Percentiles rank a stretch among this genome's conserved stretches.
phyloP scores from a whole-genome alignment of 2,797 vertebrate species.

The Vultur gryphus region DNA sequence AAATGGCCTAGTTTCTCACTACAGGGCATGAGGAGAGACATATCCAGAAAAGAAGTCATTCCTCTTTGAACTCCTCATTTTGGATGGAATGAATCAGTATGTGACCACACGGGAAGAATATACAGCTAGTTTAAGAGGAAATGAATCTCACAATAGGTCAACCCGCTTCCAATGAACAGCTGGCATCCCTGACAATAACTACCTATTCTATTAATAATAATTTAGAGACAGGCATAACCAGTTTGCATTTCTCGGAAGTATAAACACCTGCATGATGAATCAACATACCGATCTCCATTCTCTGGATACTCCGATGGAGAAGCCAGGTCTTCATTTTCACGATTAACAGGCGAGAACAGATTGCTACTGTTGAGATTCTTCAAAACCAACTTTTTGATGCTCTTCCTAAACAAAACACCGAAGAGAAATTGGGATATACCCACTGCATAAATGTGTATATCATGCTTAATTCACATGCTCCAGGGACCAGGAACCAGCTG shows the following conservation, averaged over 20 bases:
- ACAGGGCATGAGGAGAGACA: background rate
- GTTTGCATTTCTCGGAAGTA: accelerated
- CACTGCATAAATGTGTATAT: accelerated
- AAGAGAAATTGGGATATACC: background rate
- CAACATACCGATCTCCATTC: conserved; percentile 82
- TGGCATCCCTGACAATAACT: background rate
- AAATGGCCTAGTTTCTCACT: background rate
- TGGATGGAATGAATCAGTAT: background rate
- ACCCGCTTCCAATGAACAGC: accelerated
- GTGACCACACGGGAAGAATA: background rate
- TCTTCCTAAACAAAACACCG: conserved; percentile 78
- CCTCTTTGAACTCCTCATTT: background rate
- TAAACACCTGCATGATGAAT: background rate
- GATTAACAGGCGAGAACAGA: conserved; percentile 83
- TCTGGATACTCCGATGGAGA: conserved; percentile 86
- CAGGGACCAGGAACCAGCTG: background rate
- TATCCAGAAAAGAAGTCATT: accelerated
- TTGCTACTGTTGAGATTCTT: conserved; percentile 89
- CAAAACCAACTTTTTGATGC: conserved; percentile 94
- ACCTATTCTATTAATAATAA: accelerated
- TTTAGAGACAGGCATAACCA: background rate
- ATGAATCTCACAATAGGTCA: background rate
- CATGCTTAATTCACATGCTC: accelerated
- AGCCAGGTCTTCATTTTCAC: conserved; percentile 83
- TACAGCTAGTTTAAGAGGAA: background rate